phyloP scores from a whole-genome alignment of 2,113 vertebrate species.

The Poecile atricapillus region DNA sequence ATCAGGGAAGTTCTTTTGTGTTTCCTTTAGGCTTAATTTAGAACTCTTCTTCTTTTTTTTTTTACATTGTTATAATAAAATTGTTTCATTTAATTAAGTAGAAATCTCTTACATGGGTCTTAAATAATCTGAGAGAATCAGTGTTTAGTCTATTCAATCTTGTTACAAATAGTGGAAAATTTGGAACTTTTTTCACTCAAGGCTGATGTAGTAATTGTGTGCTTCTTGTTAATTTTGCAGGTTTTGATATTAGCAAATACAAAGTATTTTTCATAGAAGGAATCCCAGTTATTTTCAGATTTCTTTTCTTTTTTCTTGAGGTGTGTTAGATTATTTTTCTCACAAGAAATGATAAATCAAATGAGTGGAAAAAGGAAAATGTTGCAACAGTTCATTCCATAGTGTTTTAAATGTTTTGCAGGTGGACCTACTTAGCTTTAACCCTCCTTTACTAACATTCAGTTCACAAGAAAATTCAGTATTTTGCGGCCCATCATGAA shows the following conservation, averaged over 20 bases:
- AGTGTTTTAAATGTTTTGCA: background rate
- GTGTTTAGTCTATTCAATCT: background rate
- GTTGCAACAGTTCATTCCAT: background rate
- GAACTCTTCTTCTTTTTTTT: background rate
- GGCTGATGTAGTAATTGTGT: background rate
- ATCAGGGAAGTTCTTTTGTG: background rate
- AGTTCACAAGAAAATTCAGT: background rate
- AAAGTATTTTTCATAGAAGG: background rate
- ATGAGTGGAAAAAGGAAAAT: background rate
- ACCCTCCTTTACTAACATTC: background rate
- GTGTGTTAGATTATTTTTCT: background rate
- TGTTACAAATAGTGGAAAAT: background rate
- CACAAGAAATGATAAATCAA: background rate
- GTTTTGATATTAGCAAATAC: background rate
- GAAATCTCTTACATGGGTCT: background rate
- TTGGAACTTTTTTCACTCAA: background rate
- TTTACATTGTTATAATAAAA: background rate
- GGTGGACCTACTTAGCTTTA: background rate
- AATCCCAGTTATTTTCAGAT: background rate
- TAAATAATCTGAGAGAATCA: background rate
- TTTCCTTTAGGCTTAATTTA: constrained; percentile 4
- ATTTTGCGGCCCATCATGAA: background rate
- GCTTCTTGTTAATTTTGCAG: background rate
- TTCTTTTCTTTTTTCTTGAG: background rate
- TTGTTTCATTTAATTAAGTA: background rate